phyloP scores from a whole-genome alignment of 2,888 invertebrate species.

The Calameuta idolon region DNA sequence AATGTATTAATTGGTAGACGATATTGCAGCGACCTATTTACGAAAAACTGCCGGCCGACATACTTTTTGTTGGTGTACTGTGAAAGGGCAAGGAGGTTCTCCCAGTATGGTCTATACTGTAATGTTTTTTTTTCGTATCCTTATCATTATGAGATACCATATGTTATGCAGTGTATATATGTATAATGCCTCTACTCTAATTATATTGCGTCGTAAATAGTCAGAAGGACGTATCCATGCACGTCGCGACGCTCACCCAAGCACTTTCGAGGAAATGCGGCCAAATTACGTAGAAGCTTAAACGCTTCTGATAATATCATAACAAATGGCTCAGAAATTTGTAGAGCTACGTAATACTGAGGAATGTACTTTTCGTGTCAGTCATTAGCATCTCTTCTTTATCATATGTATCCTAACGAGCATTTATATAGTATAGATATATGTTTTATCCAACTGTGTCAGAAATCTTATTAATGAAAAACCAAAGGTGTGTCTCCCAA shows the following conservation, averaged over 20 bases:
- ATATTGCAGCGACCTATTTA: conserved; percentile 30
- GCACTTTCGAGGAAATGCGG: neutral
- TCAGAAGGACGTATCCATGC: neutral
- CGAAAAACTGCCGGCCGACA: neutral
- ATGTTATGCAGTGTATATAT: neutral
- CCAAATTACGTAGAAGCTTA: neutral
- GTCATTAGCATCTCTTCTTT: neutral
- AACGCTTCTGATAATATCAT: neutral
- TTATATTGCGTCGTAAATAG: neutral
- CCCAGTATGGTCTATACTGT: no score
- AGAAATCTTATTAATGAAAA: neutral
- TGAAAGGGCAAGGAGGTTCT: neutral
- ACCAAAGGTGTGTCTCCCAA: neutral
- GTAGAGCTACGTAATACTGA: neutral
- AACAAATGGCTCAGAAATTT: neutral
- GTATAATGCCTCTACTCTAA: neutral
- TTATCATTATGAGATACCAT: neutral
- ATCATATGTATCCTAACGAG: neutral
- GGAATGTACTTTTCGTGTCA: neutral
- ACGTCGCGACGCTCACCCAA: neutral
- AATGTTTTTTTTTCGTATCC: neutral
- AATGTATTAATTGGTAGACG: conserved; percentile 21
- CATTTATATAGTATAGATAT: no score
- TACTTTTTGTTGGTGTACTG: neutral
- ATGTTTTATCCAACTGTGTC: neutral